Base-by-base conservation (phyloP, 1,140 invertebrate species). In the Pseudachorutes palmiensis region DNA sequence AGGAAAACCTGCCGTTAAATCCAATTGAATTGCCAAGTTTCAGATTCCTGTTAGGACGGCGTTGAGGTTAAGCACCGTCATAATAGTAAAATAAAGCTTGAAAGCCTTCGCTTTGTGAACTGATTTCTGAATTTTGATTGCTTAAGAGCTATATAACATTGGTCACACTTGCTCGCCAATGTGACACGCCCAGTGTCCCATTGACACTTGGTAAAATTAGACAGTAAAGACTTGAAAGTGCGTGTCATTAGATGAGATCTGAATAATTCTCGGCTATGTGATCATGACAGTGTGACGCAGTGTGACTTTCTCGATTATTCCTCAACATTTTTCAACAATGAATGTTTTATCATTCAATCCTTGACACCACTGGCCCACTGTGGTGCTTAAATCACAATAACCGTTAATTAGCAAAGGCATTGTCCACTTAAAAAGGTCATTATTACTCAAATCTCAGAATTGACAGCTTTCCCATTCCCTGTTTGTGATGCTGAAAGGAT, bases 201-300 rank as follows among this genome's bases (percentile, higher is more conserved):
- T 55, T 55, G 51, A 24, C 51, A 55, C 12, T 24, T 55, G 5
- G 12, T 14, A 14, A 16, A 5, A 55, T 16, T 55, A 5, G 9
- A 14, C 12, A 5, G 12, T n/a, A n/a, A n/a, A n/a, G n/a, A n/a
- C n/a, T n/a, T n/a, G 24, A 55, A 22, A 24, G 51, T 55, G 12
- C 3, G 24, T 55, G 51, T 24, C 24, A 24, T 55, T 12, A 26
- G 9, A 19, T 45, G 36, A 19, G 9, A 9, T 9, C 36, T 45
- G n/a, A 41, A 19, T 16, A 55, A 55, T 55, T 55, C 9, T 3
- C 14, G 36, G 19, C 36, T 45, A 45, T 45, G 51, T 55, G 51
- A 24, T 55, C 51, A 55, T 26, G 51, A 55, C 51, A 14, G 51
- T 55, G 51, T 55, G 51, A 55, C 51, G 24, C 51, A 41, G 36